Evolutionary conservation across 2,113 vertebrate genomes (phyloP).

Genomic region (Chiloscyllium plagiosum): DNA sequence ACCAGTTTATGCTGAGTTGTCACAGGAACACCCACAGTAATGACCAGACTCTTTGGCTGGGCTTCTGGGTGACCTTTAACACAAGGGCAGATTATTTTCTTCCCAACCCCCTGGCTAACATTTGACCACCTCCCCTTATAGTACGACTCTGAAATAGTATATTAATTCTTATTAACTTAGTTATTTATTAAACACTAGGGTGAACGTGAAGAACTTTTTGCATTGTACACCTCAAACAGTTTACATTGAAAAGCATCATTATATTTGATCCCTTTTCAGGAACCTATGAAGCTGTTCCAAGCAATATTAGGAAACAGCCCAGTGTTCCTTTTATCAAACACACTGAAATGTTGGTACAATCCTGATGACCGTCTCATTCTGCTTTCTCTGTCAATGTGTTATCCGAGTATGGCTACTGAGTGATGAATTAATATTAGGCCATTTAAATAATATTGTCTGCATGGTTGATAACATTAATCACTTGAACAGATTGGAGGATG

Average conservation of each 20-base stretch:
- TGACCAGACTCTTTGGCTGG: conserved; percentile 52
- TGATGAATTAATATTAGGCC: neutral
- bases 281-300: neutral
- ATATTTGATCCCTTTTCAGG: neutral
- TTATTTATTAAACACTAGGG: neutral
- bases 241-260: neutral
- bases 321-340: neutral
- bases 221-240: neutral
- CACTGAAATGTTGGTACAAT: neutral
- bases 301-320: neutral
- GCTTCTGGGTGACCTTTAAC: conserved; percentile 65
- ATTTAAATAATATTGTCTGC: neutral
- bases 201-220: neutral
- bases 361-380: neutral
- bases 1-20: conserved; percentile 51
- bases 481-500: neutral
- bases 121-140: conserved; percentile 2
- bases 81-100: conserved; percentile 52
- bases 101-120: conserved; percentile 44
- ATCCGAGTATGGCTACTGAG: neutral
- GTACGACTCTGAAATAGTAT: neutral
- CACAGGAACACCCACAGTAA: conserved; percentile 47
- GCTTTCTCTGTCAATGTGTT: neutral
- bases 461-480: neutral
- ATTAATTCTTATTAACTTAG: neutral